phyloP scores from a whole-genome alignment of 2,797 vertebrate species.

The Otolemur crassicaudatus region DNA sequence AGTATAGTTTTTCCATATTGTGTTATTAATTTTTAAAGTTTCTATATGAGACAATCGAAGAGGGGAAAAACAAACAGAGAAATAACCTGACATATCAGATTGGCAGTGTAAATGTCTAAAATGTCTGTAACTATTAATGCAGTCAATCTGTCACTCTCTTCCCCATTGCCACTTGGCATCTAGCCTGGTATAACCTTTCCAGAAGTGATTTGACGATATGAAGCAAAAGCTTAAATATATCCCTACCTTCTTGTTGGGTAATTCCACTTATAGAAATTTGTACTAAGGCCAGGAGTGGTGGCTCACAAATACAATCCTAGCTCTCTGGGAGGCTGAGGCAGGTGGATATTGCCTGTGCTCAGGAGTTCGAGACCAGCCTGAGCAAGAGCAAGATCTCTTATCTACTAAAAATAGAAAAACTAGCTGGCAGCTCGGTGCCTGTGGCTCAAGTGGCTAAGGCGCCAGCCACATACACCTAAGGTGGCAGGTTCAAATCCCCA shows the following conservation, averaged over 20 bases:
- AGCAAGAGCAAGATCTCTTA: no score
- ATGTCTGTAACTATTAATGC: neutral
- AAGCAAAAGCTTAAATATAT: conserved; percentile 32
- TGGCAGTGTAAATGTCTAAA: neutral
- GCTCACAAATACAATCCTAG: no score
- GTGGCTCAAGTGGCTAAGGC: no score
- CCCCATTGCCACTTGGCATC: neutral
- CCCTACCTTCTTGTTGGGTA: neutral
- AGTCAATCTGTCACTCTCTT: neutral
- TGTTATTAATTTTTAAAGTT: conserved; percentile 56
- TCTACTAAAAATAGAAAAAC: no score
- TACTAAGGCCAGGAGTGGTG: neutral
- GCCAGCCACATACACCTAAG: no score
- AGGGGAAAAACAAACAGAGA: neutral
- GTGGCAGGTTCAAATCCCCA: no score
- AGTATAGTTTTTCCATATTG: neutral
- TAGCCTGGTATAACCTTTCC: conserved; percentile 42
- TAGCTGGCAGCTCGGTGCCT: no score
- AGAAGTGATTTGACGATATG: neutral
- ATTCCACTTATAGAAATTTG: conserved; percentile 39
- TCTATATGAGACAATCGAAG: conserved; percentile 46
- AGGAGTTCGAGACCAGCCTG: no score
- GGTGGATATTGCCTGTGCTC: no score
- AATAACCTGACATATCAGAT: neutral
- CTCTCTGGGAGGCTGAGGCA: no score